These are phyloP conservation scores for Urechis unicinctus DNA, from an alignment of 2,888 invertebrate species.

Conservation along the genomic window DNA sequence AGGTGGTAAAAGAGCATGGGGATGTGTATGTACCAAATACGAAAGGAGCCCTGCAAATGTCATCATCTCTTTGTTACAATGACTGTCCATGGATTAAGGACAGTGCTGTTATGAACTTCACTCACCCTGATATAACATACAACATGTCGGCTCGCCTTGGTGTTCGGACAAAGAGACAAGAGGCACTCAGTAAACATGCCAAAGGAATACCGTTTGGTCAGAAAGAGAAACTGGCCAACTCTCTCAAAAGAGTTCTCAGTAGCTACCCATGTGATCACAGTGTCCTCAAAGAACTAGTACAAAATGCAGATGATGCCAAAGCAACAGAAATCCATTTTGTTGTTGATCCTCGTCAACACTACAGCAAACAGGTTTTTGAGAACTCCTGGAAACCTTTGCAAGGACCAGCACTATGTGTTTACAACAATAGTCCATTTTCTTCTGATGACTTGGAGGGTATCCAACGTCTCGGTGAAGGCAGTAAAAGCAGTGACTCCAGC, in stretches of 20 bases:
- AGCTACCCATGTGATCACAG: conserved; percentile 32
- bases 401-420: conserved; percentile 43
- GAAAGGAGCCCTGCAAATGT: conserved; percentile 19
- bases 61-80: conserved; percentile 28
- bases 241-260: conserved; percentile 29
- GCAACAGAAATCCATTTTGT: conserved; percentile 38
- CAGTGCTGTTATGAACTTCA: conserved; percentile 15
- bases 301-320: conserved; percentile 22
- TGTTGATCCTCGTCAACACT: conserved; percentile 26
- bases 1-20: conserved; percentile 12
- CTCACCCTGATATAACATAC: conserved; percentile 23
- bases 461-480: conserved; percentile 38
- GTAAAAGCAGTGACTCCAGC: conserved; percentile 33
- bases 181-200: conserved; percentile 16
- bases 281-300: conserved; percentile 39
- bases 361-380: conserved; percentile 22
- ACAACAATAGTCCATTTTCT: conserved; percentile 38
- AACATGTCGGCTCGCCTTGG: conserved; percentile 22
- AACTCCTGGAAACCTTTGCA: conserved; percentile 30
- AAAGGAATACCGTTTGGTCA: conserved; percentile 33
- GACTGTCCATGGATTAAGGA: conserved; percentile 23
- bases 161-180: conserved; percentile 19
- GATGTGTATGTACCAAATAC: conserved; percentile 27
- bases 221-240: conserved; percentile 30
- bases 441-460: conserved; percentile 37